phyloP scores from a whole-genome alignment of 2,797 vertebrate genomes.

The Lerista edwardsae region DNA sequence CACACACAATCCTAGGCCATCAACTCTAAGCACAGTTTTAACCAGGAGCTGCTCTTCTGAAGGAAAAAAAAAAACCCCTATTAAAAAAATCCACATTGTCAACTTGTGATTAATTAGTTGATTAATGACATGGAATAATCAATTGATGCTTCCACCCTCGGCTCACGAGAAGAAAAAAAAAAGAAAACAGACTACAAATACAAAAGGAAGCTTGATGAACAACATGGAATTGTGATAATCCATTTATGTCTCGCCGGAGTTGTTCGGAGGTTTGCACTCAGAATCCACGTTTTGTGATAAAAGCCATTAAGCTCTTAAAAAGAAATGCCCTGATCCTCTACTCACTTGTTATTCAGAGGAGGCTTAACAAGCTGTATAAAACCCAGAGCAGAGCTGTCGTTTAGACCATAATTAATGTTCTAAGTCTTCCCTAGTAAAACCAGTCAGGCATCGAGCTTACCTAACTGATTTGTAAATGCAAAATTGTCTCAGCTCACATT shows the following conservation, averaged over 20 bases:
- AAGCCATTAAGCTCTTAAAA: constrained; percentile 52
- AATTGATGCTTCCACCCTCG: neutral
- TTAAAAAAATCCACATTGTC: neutral
- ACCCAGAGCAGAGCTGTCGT: constrained; percentile 49
- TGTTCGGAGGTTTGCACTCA: constrained; percentile 10
- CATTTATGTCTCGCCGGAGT: constrained; percentile 20
- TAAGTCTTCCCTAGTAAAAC: constrained; percentile 57
- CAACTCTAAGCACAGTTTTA: neutral
- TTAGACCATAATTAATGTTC: constrained; percentile 51
- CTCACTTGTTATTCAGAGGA: constrained; percentile 36
- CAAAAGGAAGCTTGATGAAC: constrained; percentile 19
- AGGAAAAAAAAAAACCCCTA: no score
- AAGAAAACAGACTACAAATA: neutral
- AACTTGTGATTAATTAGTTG: constrained; percentile 28
- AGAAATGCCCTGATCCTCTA: constrained; percentile 43
- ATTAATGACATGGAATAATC: constrained; percentile 1
- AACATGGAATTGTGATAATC: constrained; percentile 32
- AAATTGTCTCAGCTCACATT: constrained; percentile 58
- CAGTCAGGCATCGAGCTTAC: constrained; percentile 64
- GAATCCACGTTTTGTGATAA: constrained; percentile 46
- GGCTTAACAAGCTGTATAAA: constrained; percentile 52
- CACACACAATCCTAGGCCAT: neutral
- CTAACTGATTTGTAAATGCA: constrained; percentile 61
- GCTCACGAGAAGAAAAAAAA: neutral
- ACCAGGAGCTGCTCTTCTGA: neutral